Percentiles rank a stretch among this genome's conserved stretches.
Evolutionary conservation across 2,797 vertebrate genomes (phyloP).

Genomic region (Psittacula derbiana): DNA sequence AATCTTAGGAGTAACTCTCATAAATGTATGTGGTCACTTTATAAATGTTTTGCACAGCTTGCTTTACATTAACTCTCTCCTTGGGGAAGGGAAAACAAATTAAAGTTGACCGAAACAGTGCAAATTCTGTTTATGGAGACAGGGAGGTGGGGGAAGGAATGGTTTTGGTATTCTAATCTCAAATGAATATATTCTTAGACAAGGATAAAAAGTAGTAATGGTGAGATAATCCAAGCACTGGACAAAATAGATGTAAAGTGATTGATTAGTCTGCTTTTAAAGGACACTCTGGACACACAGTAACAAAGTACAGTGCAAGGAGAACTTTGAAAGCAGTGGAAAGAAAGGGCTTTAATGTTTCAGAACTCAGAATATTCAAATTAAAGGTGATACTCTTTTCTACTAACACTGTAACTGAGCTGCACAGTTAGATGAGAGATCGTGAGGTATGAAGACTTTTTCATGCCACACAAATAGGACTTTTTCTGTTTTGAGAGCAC

Average conservation of each 20-base stretch:
- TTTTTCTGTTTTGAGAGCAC: not conserved
- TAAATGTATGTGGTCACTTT: not conserved
- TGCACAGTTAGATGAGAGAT: not conserved
- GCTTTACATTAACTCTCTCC: not conserved
- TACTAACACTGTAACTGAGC: not conserved
- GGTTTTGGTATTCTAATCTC: not conserved
- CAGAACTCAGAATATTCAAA: not conserved
- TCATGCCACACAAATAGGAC: not conserved
- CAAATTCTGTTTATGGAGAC: not conserved
- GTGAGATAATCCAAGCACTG: not conserved
- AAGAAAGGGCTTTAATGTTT: not conserved
- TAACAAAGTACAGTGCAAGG: not conserved
- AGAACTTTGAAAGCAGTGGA: not conserved
- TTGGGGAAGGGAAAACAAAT: not conserved
- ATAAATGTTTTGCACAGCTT: not conserved
- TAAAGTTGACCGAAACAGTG: not conserved
- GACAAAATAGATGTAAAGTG: not conserved
- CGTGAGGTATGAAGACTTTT: not conserved
- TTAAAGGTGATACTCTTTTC: not conserved
- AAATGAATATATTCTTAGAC: not conserved
- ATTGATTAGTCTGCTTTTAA: not conserved
- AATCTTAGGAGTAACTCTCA: not conserved
- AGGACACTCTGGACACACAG: not conserved
- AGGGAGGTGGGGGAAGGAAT: fast-evolving
- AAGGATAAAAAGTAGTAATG: not conserved